phyloP scores from a whole-genome alignment of 2,888 invertebrate genomes.

The Rotaria magnacalcarata region DNA sequence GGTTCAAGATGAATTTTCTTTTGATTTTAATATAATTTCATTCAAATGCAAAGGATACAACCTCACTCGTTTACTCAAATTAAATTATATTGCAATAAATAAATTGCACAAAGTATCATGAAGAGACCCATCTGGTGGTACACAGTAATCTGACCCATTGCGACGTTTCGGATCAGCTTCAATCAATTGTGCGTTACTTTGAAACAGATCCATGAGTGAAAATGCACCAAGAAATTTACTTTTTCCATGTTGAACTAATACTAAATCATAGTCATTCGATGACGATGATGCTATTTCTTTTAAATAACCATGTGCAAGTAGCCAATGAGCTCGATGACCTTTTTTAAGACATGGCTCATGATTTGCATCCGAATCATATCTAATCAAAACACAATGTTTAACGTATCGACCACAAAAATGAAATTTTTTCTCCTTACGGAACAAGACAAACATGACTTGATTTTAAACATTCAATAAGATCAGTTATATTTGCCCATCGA shows the following conservation, averaged over 20 bases:
- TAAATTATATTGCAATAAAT: not conserved
- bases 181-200: not conserved
- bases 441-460: not conserved
- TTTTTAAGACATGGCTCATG: constrained; percentile 44
- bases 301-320: constrained; percentile 38
- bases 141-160: not conserved
- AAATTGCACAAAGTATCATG: not conserved
- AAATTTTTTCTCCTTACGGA: not conserved
- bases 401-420: no score
- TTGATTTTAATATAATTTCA: no score
- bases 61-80: no score
- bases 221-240: not conserved
- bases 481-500: not conserved
- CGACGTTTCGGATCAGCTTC: constrained; percentile 3
- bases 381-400: not conserved
- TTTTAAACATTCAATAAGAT: constrained; percentile 32
- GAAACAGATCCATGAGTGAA: not conserved
- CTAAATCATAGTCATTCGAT: not conserved
- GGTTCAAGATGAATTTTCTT: no score
- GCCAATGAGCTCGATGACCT: constrained; percentile 44
- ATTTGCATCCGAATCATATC: constrained; percentile 44
- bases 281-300: not conserved
- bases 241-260: constrained; percentile 27
- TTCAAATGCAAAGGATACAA: no score
- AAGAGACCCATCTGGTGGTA: not conserved